Conservation (phyloP, 2,113 vertebrate genomes). For the Aptenodytes forsteri region DNA sequence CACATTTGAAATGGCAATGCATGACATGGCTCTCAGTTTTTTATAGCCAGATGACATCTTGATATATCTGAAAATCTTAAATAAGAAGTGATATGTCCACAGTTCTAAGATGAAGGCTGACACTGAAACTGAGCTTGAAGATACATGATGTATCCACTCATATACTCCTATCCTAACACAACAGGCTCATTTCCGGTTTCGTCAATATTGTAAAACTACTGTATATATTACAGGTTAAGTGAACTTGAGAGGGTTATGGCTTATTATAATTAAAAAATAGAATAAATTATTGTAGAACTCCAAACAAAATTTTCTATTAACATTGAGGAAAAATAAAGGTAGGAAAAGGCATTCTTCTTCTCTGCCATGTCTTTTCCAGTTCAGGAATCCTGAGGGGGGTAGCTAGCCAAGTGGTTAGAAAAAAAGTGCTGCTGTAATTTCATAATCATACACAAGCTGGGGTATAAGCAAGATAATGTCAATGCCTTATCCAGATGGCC, state of each 20-base stretch:
- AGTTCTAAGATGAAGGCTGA: neutral
- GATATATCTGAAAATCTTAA: neutral
- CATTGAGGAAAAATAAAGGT: neutral
- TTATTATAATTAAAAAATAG: neutral
- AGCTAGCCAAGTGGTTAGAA: neutral
- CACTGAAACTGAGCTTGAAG: neutral
- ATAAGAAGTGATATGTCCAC: neutral
- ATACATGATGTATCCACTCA: neutral
- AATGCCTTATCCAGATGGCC: slow-evolving; percentile 16
- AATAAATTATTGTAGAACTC: neutral
- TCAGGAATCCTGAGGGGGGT: neutral
- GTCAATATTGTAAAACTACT: neutral
- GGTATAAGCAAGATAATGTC: neutral
- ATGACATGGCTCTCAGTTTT: neutral
- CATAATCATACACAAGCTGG: neutral
- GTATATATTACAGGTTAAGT: neutral
- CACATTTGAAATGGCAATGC: neutral
- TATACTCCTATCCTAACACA: neutral
- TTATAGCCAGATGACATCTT: neutral
- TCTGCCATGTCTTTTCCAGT: neutral
- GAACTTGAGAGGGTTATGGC: neutral
- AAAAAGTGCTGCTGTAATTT: slow-evolving; percentile 8
- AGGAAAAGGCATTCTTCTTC: neutral
- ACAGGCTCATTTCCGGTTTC: neutral
- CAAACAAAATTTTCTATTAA: neutral